These are phyloP conservation scores for Holcopasites calliopsidis DNA, from an alignment of 1,140 invertebrate species.

Conservation along the genomic window DNA sequence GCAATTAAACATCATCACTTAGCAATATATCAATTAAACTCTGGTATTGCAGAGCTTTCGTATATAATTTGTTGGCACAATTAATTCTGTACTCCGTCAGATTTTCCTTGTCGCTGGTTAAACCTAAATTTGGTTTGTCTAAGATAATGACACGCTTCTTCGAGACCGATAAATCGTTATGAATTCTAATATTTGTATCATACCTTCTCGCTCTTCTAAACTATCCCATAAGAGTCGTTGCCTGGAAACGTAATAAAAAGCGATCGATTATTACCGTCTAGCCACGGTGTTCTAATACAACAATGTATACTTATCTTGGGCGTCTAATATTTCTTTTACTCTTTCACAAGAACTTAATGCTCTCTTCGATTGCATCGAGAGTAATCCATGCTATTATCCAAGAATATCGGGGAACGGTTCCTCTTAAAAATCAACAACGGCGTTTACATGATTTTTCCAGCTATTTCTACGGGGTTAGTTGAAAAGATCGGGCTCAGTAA, in stretches of 20 bases:
- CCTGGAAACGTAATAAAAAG: slow-evolving; percentile 41
- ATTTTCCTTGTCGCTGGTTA: too few species aligned
- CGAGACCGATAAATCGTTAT: neutral
- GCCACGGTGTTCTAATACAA: neutral
- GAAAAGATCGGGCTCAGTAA: slow-evolving; percentile 31
- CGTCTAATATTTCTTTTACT: neutral
- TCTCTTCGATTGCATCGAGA: neutral
- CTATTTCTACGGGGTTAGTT: slow-evolving; percentile 17
- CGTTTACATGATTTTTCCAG: too few species aligned
- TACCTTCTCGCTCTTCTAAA: slow-evolving; percentile 27
- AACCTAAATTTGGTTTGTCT: neutral
- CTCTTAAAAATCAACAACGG: too few species aligned
- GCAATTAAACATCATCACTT: neutral
- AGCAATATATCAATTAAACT: neutral
- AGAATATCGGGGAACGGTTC: too few species aligned
- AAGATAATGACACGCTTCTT: neutral
- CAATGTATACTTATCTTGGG: slow-evolving; percentile 3
- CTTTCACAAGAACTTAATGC: neutral
- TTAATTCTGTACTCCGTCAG: too few species aligned
- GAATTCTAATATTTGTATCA: neutral
- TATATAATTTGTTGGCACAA: too few species aligned
- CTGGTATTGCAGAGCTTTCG: neutral
- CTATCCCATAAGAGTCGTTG: neutral
- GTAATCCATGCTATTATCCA: neutral
- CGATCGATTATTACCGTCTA: slow-evolving; percentile 20